Evolutionary conservation across 2,113 vertebrate genomes (phyloP), one percentile per base, ranked within the genome.

Genomic region (Calidris pygmaea): DNA sequence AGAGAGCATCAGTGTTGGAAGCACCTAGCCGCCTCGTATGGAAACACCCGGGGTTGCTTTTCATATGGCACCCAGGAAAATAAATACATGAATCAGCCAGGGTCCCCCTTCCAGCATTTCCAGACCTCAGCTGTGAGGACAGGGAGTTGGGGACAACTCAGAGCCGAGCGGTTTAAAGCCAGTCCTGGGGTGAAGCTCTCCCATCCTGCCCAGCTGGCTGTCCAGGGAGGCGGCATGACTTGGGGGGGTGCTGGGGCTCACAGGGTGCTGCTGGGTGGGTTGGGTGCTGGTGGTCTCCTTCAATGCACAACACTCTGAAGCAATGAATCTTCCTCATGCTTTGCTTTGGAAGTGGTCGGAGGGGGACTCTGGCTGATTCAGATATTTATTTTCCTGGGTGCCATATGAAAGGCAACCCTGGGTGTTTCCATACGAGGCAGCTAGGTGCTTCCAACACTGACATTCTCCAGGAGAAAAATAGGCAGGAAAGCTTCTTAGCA

Each of bases 371-470:
- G 85, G 39, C 5, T 88, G 95, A 90, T 32, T 78, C 96, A 86
- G 32, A 0, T 86, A 24, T 97, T 96, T 96, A 87, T 93, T 93
- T 96, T 88, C 60, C 65, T 3, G 17, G 30, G 50, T 66, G 92
- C 96, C 95, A 79, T 81, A 62, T 48, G 93, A 97, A 39, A 95
- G 79, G 96, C 95, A 96, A 75, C 39, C 93, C 71, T 4, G 91
- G 41, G 78, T 90, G 96, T 96, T 97, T 93, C 95, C 94, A 58
- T 47, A 43, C 14, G 68, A 95, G 87, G 66, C 65, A 2, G 87
- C 29, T 75, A 96, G 97, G 97, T 95, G 95, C 96, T 96, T 95
- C 83, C 96, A 95, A 95, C 93, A 68, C 85, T 95, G 97, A 84
- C 96, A 85, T 95, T 79, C 96, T 85, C 89, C 88, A 14, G 53